These are phyloP conservation scores for Caenorhabditis doughertyi DNA, from an alignment of 2,888 invertebrate species.

Conservation along the genomic window DNA sequence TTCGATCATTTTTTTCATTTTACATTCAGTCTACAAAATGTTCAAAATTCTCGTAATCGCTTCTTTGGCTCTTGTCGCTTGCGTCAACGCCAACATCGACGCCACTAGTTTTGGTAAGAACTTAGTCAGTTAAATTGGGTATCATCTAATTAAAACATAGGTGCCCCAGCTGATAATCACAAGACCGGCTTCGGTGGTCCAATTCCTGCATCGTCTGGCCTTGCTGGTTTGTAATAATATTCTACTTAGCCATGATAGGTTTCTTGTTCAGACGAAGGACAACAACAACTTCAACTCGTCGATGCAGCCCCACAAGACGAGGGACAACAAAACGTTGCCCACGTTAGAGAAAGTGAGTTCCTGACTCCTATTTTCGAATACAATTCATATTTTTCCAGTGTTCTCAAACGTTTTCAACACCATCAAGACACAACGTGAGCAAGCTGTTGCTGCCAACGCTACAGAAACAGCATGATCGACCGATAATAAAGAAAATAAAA, in stretches of 20 bases:
- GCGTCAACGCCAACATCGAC: conserved; percentile 36
- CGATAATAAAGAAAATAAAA: background rate
- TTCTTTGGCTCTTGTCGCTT: conserved; percentile 12
- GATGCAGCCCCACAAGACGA: conserved; percentile 46
- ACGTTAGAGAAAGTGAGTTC: conserved; percentile 47
- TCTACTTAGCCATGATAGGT: background rate
- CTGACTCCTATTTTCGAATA: background rate
- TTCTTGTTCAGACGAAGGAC: conserved; percentile 24
- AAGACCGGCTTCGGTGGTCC: conserved; percentile 30
- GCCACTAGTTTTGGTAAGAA: conserved; percentile 16
- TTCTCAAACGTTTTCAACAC: conserved; percentile 57
- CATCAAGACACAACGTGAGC: conserved; percentile 47
- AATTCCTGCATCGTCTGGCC: conserved; percentile 30
- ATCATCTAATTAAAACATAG: background rate
- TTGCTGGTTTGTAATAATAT: conserved; percentile 10
- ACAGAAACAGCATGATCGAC: conserved; percentile 1
- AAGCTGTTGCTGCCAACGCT: conserved; percentile 25
- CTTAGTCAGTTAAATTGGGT: background rate
- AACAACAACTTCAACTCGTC: conserved; percentile 37
- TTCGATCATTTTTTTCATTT: conserved; percentile 1
- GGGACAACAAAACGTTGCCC: conserved; percentile 30
- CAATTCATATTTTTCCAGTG: conserved; percentile 25
- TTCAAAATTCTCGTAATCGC: conserved; percentile 22
- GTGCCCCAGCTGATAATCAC: conserved; percentile 44
- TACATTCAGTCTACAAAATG: conserved; percentile 22